phyloP scores from a whole-genome alignment of 2,888 invertebrate species.

The Ashinkailepas kermadecensis region DNA sequence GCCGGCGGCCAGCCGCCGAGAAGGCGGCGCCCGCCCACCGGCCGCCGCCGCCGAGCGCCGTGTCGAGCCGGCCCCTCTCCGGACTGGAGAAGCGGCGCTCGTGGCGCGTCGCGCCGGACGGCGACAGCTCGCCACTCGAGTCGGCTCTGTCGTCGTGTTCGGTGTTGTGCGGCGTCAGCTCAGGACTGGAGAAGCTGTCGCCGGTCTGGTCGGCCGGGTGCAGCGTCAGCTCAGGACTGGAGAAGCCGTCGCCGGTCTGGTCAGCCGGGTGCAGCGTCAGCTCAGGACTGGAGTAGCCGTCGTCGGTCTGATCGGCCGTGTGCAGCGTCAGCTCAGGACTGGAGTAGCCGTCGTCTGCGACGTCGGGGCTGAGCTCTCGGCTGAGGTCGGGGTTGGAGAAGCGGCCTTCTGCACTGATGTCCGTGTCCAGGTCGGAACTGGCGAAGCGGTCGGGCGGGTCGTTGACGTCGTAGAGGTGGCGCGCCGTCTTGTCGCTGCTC shows the following conservation, averaged over 20 bases:
- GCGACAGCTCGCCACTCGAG: not conserved
- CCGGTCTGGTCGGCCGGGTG: not conserved
- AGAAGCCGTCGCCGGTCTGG: not conserved
- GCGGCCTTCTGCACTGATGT: no score
- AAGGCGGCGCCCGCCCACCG: no score
- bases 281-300: conserved; percentile 22
- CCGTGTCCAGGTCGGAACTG: no score
- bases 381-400: no score
- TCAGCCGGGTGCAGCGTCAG: not conserved
- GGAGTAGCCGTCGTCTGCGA: not conserved
- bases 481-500: conserved; percentile 14
- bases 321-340: conserved; percentile 26
- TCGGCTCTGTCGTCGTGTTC: not conserved
- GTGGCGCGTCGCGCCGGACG: no score
- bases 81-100: conserved; percentile 23
- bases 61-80: not conserved
- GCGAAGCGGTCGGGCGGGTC: not conserved
- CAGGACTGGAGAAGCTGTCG: not conserved
- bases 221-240: not conserved
- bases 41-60: no score
- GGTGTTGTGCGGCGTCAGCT: not conserved
- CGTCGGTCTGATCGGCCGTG: conserved; percentile 26
- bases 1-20: no score
- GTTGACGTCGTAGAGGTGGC: conserved; percentile 16
- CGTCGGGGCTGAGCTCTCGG: not conserved